Conservation (phyloP, 2,113 vertebrate species). For the human region DNA sequence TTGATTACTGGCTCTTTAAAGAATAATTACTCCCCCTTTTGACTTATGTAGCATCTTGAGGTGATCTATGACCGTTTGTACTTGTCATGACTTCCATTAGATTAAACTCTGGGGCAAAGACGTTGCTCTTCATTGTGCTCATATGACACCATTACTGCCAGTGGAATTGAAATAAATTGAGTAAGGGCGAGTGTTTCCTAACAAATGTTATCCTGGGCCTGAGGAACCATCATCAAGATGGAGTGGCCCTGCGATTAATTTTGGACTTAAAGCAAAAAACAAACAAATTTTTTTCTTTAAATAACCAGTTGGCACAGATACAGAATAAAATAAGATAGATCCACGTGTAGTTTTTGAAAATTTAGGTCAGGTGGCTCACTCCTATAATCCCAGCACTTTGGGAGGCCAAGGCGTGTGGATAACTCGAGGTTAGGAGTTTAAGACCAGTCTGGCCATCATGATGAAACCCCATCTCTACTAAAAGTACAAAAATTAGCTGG, state of each 20-base stretch:
- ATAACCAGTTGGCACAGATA: background rate
- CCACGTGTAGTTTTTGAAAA: constrained; percentile 14
- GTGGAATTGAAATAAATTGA: constrained; percentile 8
- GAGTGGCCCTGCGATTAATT: constrained; percentile 8
- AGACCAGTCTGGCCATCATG: too few species aligned
- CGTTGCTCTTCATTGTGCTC: background rate
- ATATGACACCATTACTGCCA: background rate
- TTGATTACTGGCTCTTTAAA: background rate
- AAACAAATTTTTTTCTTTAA: background rate
- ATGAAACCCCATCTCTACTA: too few species aligned
- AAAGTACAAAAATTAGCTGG: too few species aligned
- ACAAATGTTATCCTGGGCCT: background rate
- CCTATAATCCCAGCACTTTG: too few species aligned
- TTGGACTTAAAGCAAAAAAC: background rate
- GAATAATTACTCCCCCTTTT: background rate
- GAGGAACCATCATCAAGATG: background rate
- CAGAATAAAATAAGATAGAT: constrained; percentile 36
- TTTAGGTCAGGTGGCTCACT: background rate
- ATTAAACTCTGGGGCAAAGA: background rate
- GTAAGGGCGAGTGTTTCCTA: background rate
- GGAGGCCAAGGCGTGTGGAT: too few species aligned
- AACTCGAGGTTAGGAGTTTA: too few species aligned
- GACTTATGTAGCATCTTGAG: background rate
- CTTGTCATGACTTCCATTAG: background rate
- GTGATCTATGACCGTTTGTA: background rate